Conservation (phyloP, 2,888 invertebrate genomes). For the Camptogramma bilineatum region DNA sequence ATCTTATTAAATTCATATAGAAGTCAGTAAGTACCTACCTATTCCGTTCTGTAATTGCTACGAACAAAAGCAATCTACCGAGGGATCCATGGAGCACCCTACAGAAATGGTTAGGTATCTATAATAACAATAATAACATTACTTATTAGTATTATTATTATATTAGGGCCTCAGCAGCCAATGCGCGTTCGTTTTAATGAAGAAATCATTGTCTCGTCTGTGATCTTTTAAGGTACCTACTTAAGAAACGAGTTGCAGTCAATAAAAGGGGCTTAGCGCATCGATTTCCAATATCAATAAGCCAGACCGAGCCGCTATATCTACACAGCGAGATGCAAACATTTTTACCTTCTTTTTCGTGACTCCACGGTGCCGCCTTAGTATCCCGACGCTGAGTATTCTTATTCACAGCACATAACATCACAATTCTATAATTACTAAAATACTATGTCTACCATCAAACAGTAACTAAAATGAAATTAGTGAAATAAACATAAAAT, state of each 20-base stretch:
- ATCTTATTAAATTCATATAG: not conserved
- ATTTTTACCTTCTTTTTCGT: constrained; percentile 85
- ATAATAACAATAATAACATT: too few relatives aligned
- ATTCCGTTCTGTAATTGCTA: not conserved
- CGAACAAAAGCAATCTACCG: not conserved
- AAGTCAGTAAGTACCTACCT: not conserved
- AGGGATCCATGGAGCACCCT: not conserved
- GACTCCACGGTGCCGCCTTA: constrained; percentile 87
- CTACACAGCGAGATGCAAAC: constrained; percentile 67
- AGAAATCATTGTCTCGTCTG: not conserved
- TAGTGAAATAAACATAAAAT: constrained; percentile 72
- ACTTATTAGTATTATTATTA: not conserved
- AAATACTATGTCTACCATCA: constrained; percentile 74
- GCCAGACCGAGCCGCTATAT: not conserved
- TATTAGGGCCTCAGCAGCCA: not conserved
- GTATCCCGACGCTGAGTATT: constrained; percentile 82
- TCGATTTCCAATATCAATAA: constrained; percentile 42
- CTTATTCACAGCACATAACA: constrained; percentile 85
- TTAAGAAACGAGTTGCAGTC: not conserved
- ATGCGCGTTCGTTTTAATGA: not conserved
- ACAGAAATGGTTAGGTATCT: too few relatives aligned
- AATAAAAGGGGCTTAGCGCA: constrained; percentile 6
- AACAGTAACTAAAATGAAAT: constrained; percentile 63
- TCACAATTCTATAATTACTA: constrained; percentile 80
- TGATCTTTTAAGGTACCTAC: not conserved